A percentile compares a stretch with the other conserved stretches of the same genome.
Conservation (phyloP, 1,140 invertebrate genomes). For the Mylabris phalerata region DNA sequence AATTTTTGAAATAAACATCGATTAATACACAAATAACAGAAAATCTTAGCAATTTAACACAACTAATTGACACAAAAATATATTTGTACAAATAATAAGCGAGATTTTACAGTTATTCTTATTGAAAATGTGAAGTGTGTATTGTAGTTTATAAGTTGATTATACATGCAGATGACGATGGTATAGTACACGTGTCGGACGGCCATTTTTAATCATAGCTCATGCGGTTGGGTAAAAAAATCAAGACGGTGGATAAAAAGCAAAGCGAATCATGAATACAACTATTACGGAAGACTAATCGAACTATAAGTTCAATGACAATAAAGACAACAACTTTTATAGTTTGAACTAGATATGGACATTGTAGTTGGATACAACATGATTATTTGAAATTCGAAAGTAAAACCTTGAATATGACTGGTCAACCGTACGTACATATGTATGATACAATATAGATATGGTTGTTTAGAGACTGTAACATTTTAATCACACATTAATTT, state of each 20-base stretch:
- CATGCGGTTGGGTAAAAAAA: not conserved
- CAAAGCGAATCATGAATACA: conserved; percentile 4
- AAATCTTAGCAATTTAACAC: too few species aligned
- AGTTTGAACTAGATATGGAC: conserved; percentile 12
- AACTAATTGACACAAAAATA: too few species aligned
- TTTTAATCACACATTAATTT: conserved; percentile 10
- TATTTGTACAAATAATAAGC: too few species aligned
- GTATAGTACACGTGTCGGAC: conserved; percentile 3
- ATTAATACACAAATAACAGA: too few species aligned
- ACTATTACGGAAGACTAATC: conserved; percentile 4
- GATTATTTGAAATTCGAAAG: conserved; percentile 15
- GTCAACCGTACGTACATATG: conserved; percentile 12
- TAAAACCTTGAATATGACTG: conserved; percentile 15
- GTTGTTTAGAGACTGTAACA: conserved; percentile 13
- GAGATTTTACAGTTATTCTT: not conserved
- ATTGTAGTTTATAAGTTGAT: conserved; percentile 3
- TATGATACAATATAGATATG: conserved; percentile 9
- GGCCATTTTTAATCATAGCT: conserved; percentile 5
- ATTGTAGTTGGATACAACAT: conserved; percentile 7
- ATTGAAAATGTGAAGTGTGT: not conserved
- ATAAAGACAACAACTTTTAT: conserved; percentile 5
- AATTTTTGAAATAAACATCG: too few species aligned
- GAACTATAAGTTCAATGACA: conserved; percentile 11
- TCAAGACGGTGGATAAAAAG: conserved; percentile 1
- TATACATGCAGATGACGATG: conserved; percentile 5